phyloP scores from a whole-genome alignment of 1,140 invertebrate genomes.

The Drosophila albomicans region DNA sequence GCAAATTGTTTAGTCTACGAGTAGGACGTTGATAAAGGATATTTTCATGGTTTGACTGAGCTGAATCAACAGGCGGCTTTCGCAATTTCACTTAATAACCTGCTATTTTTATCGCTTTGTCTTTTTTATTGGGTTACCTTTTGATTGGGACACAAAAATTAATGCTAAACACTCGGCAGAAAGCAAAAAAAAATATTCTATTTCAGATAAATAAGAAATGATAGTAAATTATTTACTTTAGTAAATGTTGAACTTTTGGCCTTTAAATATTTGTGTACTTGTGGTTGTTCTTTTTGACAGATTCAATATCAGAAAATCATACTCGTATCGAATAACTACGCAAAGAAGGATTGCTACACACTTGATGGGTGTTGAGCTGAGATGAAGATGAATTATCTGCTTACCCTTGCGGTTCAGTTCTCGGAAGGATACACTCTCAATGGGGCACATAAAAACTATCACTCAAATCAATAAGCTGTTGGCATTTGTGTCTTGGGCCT shows the following conservation, averaged over 20 bases:
- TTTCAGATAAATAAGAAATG: background rate
- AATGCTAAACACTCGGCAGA: background rate
- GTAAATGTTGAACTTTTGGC: background rate
- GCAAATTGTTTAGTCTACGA: constrained; percentile 19
- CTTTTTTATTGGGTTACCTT: background rate
- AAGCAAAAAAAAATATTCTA: background rate
- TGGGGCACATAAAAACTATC: constrained; percentile 32
- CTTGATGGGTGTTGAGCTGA: constrained; percentile 14
- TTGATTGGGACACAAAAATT: background rate
- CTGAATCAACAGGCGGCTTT: constrained; percentile 8
- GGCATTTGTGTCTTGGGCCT: constrained; percentile 16
- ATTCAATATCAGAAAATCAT: constrained; percentile 2
- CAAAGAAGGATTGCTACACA: constrained; percentile 7
- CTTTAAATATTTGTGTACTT: background rate
- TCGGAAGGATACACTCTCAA: background rate
- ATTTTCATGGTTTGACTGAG: constrained; percentile 8
- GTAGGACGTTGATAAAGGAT: constrained; percentile 26
- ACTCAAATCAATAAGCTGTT: constrained; percentile 44
- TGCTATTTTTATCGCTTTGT: constrained; percentile 2
- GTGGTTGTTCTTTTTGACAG: constrained; percentile 4
- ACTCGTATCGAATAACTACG: constrained; percentile 9
- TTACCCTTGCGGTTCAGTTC: constrained; percentile 30
- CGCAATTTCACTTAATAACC: background rate
- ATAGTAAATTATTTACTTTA: background rate
- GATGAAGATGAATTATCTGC: constrained; percentile 29